Evolutionary conservation across 2,888 invertebrate genomes (phyloP).

Genomic region (Frankliniella intonsa): DNA sequence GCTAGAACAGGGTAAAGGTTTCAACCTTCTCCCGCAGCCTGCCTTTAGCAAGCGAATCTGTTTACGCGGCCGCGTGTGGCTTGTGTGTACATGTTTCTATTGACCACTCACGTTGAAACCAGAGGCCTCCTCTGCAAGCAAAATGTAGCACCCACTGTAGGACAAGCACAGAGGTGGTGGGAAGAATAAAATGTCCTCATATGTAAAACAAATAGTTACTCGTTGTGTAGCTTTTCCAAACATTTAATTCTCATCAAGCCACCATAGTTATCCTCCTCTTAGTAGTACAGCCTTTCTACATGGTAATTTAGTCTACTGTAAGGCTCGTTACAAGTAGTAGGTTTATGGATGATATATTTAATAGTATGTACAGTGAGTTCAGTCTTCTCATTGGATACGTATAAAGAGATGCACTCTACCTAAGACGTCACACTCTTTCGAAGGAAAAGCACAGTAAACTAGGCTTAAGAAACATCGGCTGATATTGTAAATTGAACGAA

Average conservation of each 20-base stretch:
- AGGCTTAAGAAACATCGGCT: neutral
- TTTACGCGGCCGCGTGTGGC: too few species aligned
- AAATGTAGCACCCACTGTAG: too few species aligned
- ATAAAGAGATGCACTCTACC: constrained; percentile 19
- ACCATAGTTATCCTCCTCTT: neutral
- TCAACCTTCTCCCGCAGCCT: too few species aligned
- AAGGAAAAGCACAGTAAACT: neutral
- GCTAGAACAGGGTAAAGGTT: too few species aligned
- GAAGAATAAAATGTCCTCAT: too few species aligned
- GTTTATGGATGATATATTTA: neutral
- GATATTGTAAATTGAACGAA: neutral
- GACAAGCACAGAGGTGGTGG: too few species aligned
- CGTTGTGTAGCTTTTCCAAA: neutral
- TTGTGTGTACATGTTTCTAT: too few species aligned
- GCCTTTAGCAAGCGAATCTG: too few species aligned
- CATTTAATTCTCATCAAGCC: constrained; percentile 8
- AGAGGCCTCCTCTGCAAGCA: too few species aligned
- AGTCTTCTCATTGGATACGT: constrained; percentile 25
- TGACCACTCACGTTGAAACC: too few species aligned
- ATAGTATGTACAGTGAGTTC: constrained; percentile 15
- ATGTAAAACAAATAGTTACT: too few species aligned
- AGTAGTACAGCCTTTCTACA: neutral
- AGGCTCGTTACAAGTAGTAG: neutral
- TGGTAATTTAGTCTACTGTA: neutral
- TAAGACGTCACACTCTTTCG: neutral